Evolutionary conservation across 2,888 invertebrate genomes (phyloP).

Genomic region (Labia minor): DNA sequence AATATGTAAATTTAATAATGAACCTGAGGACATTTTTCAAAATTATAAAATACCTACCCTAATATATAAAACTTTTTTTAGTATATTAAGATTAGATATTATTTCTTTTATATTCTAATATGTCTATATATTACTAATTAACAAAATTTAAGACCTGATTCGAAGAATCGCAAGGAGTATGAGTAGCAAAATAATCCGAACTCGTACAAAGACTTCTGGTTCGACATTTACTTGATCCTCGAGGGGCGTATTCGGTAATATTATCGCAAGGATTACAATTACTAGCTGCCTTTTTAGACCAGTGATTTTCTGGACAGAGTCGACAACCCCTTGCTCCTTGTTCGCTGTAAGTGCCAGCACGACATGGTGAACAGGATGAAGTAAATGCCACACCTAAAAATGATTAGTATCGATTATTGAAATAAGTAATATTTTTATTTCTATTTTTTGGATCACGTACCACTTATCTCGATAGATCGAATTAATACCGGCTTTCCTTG

Average conservation of each 20-base stretch:
- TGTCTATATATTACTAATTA: too few relatives aligned
- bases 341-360: conserved; percentile 34
- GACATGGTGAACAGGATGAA: conserved; percentile 40
- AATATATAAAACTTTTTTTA: too few relatives aligned
- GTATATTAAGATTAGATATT: too few relatives aligned
- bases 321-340: conserved; percentile 35
- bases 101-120: too few relatives aligned
- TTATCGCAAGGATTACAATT: conserved; percentile 37
- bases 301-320: conserved; percentile 40
- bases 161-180: conserved; percentile 39
- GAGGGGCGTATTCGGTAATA: conserved; percentile 35
- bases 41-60: too few relatives aligned
- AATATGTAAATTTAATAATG: too few relatives aligned
- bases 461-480: conserved; percentile 36
- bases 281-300: conserved; percentile 36
- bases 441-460: conserved; percentile 29
- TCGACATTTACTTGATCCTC: conserved; percentile 38
- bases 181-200: conserved; percentile 41
- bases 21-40: too few relatives aligned
- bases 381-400: conserved; percentile 43
- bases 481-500: conserved; percentile 37
- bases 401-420: not conserved
- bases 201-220: conserved; percentile 39
- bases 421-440: not conserved
- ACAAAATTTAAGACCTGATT: too few relatives aligned